Percentiles rank a stretch among this genome's conserved stretches.
These are phyloP conservation scores for Picathartes gymnocephalus DNA, from an alignment of 2,113 vertebrate species.

Conservation along the genomic window DNA sequence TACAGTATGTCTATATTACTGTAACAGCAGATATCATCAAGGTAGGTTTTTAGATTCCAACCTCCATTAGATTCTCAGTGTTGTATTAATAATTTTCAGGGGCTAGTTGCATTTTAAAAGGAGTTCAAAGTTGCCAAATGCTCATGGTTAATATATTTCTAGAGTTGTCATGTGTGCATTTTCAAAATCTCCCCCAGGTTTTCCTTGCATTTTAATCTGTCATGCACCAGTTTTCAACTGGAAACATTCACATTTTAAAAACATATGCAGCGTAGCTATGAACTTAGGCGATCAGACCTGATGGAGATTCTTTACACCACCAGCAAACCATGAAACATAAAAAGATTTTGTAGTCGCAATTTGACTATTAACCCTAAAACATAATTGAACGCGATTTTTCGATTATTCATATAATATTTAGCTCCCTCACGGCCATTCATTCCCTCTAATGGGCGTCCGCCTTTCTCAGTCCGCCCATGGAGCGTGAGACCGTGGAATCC, in stretches of 20 bases:
- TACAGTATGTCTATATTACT: constrained; percentile 81
- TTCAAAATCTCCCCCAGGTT: constrained; percentile 74
- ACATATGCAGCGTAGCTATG: constrained; percentile 72
- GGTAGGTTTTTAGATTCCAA: constrained; percentile 76
- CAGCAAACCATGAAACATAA: constrained; percentile 78
- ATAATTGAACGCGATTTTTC: constrained; percentile 68
- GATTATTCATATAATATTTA: constrained; percentile 57
- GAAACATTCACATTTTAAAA: constrained; percentile 77
- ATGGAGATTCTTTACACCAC: constrained; percentile 64
- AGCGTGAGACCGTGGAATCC: not conserved
- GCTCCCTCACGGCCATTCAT: constrained; percentile 48
- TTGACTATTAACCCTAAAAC: constrained; percentile 76
- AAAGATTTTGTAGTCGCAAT: constrained; percentile 65
- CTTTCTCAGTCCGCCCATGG: not conserved
- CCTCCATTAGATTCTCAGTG: constrained; percentile 78
- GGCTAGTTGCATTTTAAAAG: constrained; percentile 59
- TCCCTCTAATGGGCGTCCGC: not conserved
- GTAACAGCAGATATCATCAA: constrained; percentile 73
- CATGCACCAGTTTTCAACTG: constrained; percentile 76
- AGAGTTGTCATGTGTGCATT: constrained; percentile 68
- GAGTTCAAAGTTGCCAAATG: constrained; percentile 50
- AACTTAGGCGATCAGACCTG: constrained; percentile 62
- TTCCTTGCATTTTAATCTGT: constrained; percentile 70
- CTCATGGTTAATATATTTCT: constrained; percentile 69
- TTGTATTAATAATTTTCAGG: constrained; percentile 75